Base-by-base conservation (phyloP, 2,888 invertebrate species). In the Lithophane semibrunnea region DNA sequence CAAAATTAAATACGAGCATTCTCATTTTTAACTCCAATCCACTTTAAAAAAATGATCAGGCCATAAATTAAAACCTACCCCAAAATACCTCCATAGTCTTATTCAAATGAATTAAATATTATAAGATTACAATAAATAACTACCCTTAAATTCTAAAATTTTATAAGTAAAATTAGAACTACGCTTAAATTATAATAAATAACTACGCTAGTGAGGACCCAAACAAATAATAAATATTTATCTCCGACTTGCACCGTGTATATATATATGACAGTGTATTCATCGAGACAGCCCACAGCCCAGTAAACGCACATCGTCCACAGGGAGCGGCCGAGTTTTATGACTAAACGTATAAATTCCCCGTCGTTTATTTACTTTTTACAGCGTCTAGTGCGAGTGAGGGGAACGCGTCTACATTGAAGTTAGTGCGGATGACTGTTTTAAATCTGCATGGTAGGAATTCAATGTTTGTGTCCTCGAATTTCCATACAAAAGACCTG, bases 311-410 rank as follows among this genome's bases (percentile, higher is more conserved):
- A 77, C 78, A 68, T 56, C 83, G 80, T 74, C 81, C 77, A 44
- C 67, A 61, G 80, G 82, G 83, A 80, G 69, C 76, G 73, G 69
- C 80, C 79, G 80, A 81, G 68, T 86, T 89, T 88, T 89, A 89
- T 78, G 87, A 86, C 83, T 24, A 70, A 80, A 73, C 89, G 75
- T 82, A 88, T 89, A 89, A 89, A 89, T 88, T 89, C 88, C 77
- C 47, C 80, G 74, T 65, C 84, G 83, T 88, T 88, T 89, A 86
- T 88, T 87, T 86, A 83, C 80, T 85, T 89, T 88, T 88, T 89
- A 89, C 82, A 73, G 54, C 85, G 87, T 88, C 88, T 88, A 85
- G 83, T 85, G 81, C 13, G 71, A 78, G 68, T 72, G 73, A 67
- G 65, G 68, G 65, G 69, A 56, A 49, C 68, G 61, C 56, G 61